phyloP scores from a whole-genome alignment of 1,140 invertebrate genomes.

The Thalassaphorura encarpata region DNA sequence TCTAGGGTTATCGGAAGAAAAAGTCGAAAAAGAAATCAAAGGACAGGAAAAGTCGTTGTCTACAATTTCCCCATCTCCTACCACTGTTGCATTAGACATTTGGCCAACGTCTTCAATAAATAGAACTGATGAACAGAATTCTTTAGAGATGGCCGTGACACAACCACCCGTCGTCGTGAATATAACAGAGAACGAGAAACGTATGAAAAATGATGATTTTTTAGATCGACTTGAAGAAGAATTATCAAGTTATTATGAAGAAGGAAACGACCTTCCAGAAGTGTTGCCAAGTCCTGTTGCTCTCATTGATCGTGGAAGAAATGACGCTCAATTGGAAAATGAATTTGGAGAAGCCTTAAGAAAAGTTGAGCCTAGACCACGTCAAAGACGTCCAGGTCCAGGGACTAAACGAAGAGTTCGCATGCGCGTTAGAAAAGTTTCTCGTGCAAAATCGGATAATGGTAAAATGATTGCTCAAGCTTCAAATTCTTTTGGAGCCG shows the following conservation, averaged over 20 bases:
- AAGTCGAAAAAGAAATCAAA: too few relatives aligned
- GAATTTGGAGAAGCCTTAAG: conserved; percentile 31
- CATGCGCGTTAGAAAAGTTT: conserved; percentile 10
- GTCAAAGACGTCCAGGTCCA: conserved; percentile 4
- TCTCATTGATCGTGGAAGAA: conserved; percentile 12
- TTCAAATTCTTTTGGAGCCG: too few relatives aligned
- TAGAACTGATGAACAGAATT: neutral
- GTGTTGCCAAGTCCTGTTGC: conserved; percentile 24
- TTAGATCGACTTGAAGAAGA: conserved; percentile 2
- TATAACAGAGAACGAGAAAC: neutral
- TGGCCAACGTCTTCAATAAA: neutral
- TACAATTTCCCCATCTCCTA: too few relatives aligned
- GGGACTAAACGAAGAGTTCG: conserved; percentile 5
- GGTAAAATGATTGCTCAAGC: neutral
- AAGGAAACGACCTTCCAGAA: conserved; percentile 13
- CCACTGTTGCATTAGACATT: too few relatives aligned
- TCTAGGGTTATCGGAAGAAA: too few relatives aligned
- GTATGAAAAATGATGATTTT: neutral
- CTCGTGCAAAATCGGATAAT: conserved; percentile 11
- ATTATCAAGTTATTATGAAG: neutral
- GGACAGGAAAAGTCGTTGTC: too few relatives aligned
- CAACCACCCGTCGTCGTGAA: neutral
- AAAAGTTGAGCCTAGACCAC: conserved; percentile 8
- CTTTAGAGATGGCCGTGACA: neutral
- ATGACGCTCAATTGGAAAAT: conserved; percentile 15